Evolutionary conservation across 2,113 vertebrate species (phyloP), one percentile per base, ranked within the genome.

Genomic region (Acinonyx jubatus): DNA sequence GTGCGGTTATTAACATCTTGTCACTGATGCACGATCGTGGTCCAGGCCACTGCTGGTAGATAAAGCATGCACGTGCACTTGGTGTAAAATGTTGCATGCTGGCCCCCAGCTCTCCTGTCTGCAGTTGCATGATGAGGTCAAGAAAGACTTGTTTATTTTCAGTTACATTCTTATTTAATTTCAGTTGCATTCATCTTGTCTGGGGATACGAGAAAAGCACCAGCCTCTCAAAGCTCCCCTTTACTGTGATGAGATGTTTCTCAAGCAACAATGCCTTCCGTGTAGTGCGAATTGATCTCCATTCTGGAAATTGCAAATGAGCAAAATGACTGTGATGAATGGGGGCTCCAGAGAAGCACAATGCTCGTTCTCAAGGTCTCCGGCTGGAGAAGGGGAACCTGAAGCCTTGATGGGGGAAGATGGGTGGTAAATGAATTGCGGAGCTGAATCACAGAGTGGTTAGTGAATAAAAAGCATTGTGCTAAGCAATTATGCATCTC

Each of bases 261-360:
- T 68, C 23, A 16, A 48, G 88, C 65, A n/a, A 12, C 57, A 4
- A 2, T 23, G 29, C 48, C 87, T 66, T 7, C 1, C 1, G 10
- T 65, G 50, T 66, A 50, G 36, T 19, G 36, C 0, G 0, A 18
- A 21, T 19, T 5, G 36, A 36, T 38, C 76, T 79, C 69, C 87
- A 41, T 90, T 92, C 92, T 88, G 92, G 63, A 96, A 74, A 83
- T 25, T 50, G 92, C 69, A 73, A 29, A 68, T 25, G 73, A 93
- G 33, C 36, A 29, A 63, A 65, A 45, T 41, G 92, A 71, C 57
- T 3, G 2, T 88, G 76, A 50, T 83, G 76, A 68, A 81, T 57
- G 90, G 45, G 65, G 36, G 23, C 36, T 45, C 55, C 18, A 0
- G n/a, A 33, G 61, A 74, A 81, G 50, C 73, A 74, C 7, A n/a